Base-by-base conservation (phyloP, 2,888 invertebrate species). In the Aquatica leii region DNA sequence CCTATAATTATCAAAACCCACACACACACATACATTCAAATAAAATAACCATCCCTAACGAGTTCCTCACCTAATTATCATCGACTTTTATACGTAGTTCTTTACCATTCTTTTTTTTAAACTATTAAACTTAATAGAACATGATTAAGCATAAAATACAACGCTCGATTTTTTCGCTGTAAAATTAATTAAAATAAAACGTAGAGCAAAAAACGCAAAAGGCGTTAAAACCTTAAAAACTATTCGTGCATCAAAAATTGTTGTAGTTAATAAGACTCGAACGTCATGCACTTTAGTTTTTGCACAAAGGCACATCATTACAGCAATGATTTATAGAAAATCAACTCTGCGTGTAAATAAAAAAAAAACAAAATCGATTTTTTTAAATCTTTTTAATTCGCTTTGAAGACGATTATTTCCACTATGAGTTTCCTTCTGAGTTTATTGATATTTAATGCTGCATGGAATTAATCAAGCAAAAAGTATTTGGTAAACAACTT, bases 1-100 rank as follows among this genome's bases (percentile, higher is more conserved):
- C 76, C 78, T 76, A 77, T 79, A 79, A 80, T 80, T 80, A 80
- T 77, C 76, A 77, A 78, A 78, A 78, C 77, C 77, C 77, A 78
- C 78, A 76, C 68, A 68, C 63, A 63, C 70, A 70, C 71, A 70
- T 69, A 68, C 43, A 17, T 43, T 17, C 43, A 43, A 43, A 43
- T 43, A 15, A 43, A 69, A 73, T 67, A 69, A 68, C 69, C 65
- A 65, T 63, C 66, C 69, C 67, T 72, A 71, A 71, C 70, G 71
- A 71, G 71, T 69, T 69, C 69, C 70, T 69, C 70, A 69, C 71
- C 70, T 72, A 71, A 72, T 72, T 70, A 72, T 67, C 68, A 62
- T 62, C 56, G 70, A 68, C 68, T 70, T 71, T 70, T 69, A 65
- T 60, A 60, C 52, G 24, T 51, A 31, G 41, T 60, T 51, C 24